Conservation (phyloP, 2,797 vertebrate genomes). For the Caiman crocodilus region DNA sequence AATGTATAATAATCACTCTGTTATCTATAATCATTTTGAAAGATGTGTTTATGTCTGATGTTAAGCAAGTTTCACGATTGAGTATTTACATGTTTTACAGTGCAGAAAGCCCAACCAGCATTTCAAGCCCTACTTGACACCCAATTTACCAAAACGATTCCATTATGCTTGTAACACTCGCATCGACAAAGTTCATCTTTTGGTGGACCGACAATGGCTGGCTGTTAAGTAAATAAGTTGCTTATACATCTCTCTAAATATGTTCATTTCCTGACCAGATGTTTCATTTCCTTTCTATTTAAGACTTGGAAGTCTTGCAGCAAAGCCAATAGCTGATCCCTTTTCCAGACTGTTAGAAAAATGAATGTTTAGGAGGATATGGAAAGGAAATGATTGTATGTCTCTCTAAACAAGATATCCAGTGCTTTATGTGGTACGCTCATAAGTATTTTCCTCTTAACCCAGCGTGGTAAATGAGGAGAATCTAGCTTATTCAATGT, state of each 20-base stretch:
- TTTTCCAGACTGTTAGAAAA: not conserved
- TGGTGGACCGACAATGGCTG: constrained; percentile 91
- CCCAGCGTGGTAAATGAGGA: not conserved
- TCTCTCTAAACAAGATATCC: not conserved
- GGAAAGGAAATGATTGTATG: not conserved
- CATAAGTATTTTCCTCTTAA: not conserved
- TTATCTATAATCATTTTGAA: not conserved
- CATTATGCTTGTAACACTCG: constrained; percentile 90
- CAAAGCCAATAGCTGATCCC: not conserved
- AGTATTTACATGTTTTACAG: constrained; percentile 77
- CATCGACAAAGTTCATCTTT: constrained; percentile 91
- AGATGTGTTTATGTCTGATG: not conserved
- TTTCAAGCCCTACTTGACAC: constrained; percentile 91
- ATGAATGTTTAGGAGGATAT: not conserved
- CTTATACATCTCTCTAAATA: not conserved
- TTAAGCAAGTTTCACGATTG: not conserved
- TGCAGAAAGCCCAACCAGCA: constrained; percentile 88
- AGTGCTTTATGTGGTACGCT: not conserved
- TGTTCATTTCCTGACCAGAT: not conserved
- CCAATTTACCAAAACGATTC: constrained; percentile 91
- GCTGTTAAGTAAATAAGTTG: constrained; percentile 81
- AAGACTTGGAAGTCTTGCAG: not conserved
- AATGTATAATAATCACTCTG: not conserved
- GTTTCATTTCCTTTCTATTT: constrained; percentile 1
- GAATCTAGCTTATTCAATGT: not conserved